These are phyloP conservation scores for Nothobranchius furzeri DNA, from an alignment of 2,113 vertebrate species.

Conservation along the genomic window DNA sequence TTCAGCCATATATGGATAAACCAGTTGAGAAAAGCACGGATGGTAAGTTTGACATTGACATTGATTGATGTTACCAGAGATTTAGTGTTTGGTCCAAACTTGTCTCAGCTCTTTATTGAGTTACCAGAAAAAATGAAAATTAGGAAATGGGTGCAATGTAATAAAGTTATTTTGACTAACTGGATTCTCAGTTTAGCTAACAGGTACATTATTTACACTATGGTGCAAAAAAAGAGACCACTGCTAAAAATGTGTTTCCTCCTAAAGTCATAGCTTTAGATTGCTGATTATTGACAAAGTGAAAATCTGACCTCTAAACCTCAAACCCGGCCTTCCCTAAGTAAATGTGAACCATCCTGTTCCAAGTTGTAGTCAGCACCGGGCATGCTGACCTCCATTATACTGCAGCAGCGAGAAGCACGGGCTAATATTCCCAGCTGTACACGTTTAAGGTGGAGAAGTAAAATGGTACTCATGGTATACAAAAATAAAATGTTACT, in stretches of 20 bases:
- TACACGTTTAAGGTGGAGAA: neutral
- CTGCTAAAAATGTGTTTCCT: too few species aligned
- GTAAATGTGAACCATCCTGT: conserved; percentile 50
- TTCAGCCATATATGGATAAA: conserved; percentile 28
- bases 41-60: too few species aligned
- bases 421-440: neutral
- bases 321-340: conserved; percentile 20
- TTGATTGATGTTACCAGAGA: too few species aligned
- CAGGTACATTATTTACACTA: too few species aligned
- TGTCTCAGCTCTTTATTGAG: too few species aligned
- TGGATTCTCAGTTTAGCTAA: too few species aligned
- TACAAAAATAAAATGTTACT: neutral
- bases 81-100: too few species aligned
- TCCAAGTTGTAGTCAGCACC: conserved; percentile 29
- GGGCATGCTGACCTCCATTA: conserved; percentile 34
- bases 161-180: too few species aligned
- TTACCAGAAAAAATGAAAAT: too few species aligned
- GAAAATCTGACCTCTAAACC: conserved; percentile 50
- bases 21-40: conserved; percentile 5
- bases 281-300: neutral
- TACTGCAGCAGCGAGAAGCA: conserved; percentile 4
- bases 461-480: neutral
- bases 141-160: too few species aligned
- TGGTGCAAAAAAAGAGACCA: too few species aligned
- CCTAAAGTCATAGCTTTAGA: too few species aligned